These are phyloP conservation scores for Athetis lepigone DNA, from an alignment of 2,888 invertebrate genomes.

Conservation along the genomic window DNA sequence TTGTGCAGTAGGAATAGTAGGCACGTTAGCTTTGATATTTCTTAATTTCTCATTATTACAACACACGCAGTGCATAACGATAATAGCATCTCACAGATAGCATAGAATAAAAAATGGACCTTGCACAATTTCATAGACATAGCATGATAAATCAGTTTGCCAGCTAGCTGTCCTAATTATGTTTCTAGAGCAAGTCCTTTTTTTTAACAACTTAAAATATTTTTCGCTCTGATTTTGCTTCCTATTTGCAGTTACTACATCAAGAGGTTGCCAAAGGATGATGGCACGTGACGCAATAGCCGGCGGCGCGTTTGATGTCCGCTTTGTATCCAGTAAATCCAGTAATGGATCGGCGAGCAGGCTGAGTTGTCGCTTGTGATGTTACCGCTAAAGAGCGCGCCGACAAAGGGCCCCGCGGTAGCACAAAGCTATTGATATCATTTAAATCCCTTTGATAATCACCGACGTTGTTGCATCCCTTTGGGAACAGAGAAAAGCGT, in stretches of 20 bases:
- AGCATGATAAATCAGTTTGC: too few relatives aligned
- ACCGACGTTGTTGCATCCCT: slow-evolving; percentile 79
- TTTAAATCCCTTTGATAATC: slow-evolving; percentile 85
- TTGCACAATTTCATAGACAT: too few relatives aligned
- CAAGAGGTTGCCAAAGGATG: slow-evolving; percentile 68
- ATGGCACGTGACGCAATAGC: slow-evolving; percentile 82
- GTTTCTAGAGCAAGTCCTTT: background rate
- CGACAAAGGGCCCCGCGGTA: slow-evolving; percentile 86
- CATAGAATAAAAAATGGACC: too few relatives aligned
- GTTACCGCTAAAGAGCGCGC: slow-evolving; percentile 77
- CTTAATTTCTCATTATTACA: too few relatives aligned
- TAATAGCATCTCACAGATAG: too few relatives aligned
- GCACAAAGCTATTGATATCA: slow-evolving; percentile 88
- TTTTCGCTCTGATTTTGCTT: slow-evolving; percentile 20
- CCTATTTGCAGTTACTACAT: slow-evolving; percentile 36
- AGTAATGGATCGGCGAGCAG: slow-evolving; percentile 82
- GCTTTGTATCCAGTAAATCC: slow-evolving; percentile 74
- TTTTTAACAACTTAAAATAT: background rate
- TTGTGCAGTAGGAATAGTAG: too few relatives aligned
- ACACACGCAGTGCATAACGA: too few relatives aligned
- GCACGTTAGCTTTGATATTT: too few relatives aligned
- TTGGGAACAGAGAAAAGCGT: slow-evolving; percentile 54
- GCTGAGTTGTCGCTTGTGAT: slow-evolving; percentile 78
- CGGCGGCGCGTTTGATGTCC: slow-evolving; percentile 83
- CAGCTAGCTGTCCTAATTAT: too few relatives aligned